Evolutionary conservation across 2,797 vertebrate genomes (phyloP).

Genomic region (Alfaro cultratus): DNA sequence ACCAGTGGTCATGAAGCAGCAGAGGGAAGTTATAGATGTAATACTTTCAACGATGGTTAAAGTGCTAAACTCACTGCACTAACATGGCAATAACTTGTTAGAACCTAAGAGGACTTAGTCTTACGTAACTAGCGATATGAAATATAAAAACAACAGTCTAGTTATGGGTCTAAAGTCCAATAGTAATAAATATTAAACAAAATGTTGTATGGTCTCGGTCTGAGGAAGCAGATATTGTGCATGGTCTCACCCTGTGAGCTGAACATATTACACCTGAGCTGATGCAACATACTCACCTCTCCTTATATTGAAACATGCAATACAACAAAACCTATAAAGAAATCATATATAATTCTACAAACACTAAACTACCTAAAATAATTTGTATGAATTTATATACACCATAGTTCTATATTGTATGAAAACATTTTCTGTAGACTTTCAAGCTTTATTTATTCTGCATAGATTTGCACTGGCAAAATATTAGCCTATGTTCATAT

Average conservation of each 20-base stretch:
- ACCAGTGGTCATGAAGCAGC: neutral
- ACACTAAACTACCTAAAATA: neutral
- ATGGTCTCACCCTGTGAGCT: neutral
- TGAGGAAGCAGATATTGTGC: neutral
- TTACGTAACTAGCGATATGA: neutral
- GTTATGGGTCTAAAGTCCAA: neutral
- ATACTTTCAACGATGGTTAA: neutral
- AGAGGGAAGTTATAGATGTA: neutral
- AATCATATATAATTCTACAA: neutral
- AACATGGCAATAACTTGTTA: too few relatives aligned
- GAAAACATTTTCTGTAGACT: neutral
- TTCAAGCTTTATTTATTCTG: neutral
- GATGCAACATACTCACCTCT: neutral
- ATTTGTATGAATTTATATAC: neutral
- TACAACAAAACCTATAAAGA: neutral
- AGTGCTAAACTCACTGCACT: neutral
- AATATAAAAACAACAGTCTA: neutral
- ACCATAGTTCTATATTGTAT: neutral
- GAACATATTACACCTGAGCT: neutral
- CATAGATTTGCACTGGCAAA: neutral
- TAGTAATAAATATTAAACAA: neutral
- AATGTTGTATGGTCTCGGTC: neutral
- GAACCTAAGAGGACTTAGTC: neutral
- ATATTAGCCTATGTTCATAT: neutral
- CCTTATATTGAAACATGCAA: too few relatives aligned